A percentile compares a stretch with the other conserved stretches of the same genome.
Evolutionary conservation across 1,140 invertebrate species (phyloP).

Genomic region (Copidosoma floridanum): DNA sequence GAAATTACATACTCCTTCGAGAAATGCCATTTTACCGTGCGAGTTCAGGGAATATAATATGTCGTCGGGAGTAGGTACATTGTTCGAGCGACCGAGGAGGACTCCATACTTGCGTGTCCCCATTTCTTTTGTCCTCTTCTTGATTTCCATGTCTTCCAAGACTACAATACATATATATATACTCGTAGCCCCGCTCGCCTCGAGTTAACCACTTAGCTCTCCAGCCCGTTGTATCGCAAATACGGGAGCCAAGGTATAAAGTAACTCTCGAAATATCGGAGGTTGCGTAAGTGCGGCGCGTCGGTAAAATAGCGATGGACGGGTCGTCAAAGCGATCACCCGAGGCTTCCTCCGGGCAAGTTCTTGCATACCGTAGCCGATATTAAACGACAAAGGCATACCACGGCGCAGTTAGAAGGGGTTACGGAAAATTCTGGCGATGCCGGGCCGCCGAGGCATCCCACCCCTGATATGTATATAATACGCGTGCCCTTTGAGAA

Average conservation of each 20-base stretch:
- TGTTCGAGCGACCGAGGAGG: background rate
- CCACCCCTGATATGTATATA: background rate
- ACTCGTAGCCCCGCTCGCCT: background rate
- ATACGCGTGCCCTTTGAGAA: too few relatives aligned
- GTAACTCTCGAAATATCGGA: background rate
- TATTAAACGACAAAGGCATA: slow-evolving; percentile 59
- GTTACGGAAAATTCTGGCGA: slow-evolving; percentile 50
- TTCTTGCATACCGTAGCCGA: slow-evolving; percentile 54
- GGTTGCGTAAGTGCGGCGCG: background rate
- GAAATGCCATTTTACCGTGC: slow-evolving; percentile 6
- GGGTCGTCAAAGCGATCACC: slow-evolving; percentile 55
- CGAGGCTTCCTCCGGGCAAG: slow-evolving; percentile 52
- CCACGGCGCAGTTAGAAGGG: slow-evolving; percentile 44
- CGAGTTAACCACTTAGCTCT: background rate
- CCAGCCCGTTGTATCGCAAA: too few relatives aligned
- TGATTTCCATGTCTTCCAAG: too few relatives aligned
- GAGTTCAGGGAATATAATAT: slow-evolving; percentile 10
- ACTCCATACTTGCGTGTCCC: background rate
- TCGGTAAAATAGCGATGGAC: too few relatives aligned
- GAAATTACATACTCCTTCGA: slow-evolving; percentile 20
- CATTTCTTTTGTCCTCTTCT: too few relatives aligned
- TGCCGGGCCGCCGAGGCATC: slow-evolving; percentile 30
- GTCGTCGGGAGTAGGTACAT: slow-evolving; percentile 16
- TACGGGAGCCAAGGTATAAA: background rate
- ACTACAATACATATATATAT: too few relatives aligned